These are phyloP conservation scores for Ginglymostoma cirratum DNA, from an alignment of 2,113 vertebrate genomes.

Conservation along the genomic window DNA sequence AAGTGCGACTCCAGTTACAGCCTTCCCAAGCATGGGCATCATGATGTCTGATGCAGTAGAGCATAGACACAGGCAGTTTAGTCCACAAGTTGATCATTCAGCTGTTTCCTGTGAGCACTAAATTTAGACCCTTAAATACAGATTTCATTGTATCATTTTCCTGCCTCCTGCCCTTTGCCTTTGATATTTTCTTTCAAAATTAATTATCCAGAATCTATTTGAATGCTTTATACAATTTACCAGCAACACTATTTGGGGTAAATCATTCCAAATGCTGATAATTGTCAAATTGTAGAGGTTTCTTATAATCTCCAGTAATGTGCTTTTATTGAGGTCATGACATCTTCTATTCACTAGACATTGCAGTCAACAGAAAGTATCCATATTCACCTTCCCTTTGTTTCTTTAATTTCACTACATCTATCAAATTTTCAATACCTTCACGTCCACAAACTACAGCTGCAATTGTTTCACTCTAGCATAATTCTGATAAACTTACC, in stretches of 20 bases:
- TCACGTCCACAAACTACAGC: background rate
- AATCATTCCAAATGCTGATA: background rate
- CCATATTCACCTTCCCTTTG: background rate
- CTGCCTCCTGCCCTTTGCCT: background rate
- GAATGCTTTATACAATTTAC: background rate
- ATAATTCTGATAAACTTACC: background rate
- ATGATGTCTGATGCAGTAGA: background rate
- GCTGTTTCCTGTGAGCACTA: background rate
- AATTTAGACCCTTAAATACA: background rate
- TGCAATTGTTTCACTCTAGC: background rate
- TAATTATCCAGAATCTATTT: conserved; percentile 22
- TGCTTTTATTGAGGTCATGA: background rate
- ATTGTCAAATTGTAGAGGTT: background rate
- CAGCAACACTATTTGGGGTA: background rate
- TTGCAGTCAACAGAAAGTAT: background rate
- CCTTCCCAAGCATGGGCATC: background rate
- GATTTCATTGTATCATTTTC: background rate
- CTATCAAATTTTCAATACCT: background rate
- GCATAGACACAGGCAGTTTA: background rate
- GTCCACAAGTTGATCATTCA: background rate
- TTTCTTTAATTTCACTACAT: background rate
- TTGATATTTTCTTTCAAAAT: background rate
- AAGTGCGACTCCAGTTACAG: background rate
- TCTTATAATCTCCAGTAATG: background rate
- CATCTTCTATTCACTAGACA: background rate